Conservation (phyloP, 2,797 vertebrate species). For the Alcedo atthis region DNA sequence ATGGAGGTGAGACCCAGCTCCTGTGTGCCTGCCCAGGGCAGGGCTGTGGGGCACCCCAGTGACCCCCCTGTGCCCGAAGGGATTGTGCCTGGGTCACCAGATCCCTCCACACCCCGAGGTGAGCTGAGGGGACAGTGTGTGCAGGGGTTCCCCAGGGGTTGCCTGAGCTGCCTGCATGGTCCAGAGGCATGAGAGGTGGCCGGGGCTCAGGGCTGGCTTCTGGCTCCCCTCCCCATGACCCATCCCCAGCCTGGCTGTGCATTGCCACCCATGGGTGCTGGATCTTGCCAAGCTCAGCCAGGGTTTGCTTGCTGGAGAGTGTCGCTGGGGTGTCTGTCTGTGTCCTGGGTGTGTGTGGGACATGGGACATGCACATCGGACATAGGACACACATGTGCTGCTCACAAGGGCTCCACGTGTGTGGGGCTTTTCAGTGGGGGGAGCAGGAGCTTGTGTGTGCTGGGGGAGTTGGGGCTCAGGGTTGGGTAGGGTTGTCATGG, state of each 20-base stretch:
- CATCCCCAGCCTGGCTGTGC: neutral
- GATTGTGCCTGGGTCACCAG: fast-evolving
- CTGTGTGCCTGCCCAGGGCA: neutral
- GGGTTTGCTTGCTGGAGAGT: too few relatives aligned
- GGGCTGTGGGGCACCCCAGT: too few relatives aligned
- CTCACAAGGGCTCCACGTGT: neutral
- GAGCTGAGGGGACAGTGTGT: neutral
- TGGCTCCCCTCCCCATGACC: neutral
- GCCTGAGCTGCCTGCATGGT: fast-evolving
- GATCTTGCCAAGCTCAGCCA: too few relatives aligned
- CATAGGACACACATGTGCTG: neutral
- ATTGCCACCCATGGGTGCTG: neutral
- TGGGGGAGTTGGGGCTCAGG: too few relatives aligned
- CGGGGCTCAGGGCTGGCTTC: neutral
- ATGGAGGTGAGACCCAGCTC: neutral
- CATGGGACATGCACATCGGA: neutral
- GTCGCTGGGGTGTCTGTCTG: neutral
- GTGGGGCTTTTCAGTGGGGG: neutral
- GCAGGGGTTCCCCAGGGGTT: neutral
- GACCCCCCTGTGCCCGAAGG: neutral
- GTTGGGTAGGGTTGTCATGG: too few relatives aligned
- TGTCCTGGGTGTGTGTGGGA: too few relatives aligned
- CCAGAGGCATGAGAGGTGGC: neutral
- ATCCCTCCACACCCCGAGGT: fast-evolving
- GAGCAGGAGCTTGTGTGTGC: fast-evolving